These are phyloP conservation scores for Trematomus bernacchii DNA, from an alignment of 2,797 vertebrate genomes.

Conservation along the genomic window DNA sequence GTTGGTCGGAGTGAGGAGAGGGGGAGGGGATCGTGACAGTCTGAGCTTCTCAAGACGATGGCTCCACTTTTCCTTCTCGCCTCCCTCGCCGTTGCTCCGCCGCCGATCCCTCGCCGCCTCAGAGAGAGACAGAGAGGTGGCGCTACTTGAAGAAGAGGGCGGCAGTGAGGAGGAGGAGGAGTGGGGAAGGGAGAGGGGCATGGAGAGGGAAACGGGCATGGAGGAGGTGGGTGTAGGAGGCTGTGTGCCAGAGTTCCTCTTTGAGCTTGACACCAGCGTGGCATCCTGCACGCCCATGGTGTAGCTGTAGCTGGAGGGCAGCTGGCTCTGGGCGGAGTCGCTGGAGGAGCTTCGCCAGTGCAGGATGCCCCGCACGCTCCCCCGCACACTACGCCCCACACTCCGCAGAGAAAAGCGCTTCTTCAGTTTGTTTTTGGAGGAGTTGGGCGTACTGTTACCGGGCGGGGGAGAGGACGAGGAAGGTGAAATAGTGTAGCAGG, in stretches of 20 bases:
- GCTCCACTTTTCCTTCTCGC: constrained; percentile 91
- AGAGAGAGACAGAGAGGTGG: constrained; percentile 83
- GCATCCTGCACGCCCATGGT: constrained; percentile 84
- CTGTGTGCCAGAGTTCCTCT: constrained; percentile 79
- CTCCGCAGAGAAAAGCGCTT: constrained; percentile 93
- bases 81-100: constrained; percentile 86
- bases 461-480: constrained; percentile 76
- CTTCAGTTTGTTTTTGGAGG: constrained; percentile 91
- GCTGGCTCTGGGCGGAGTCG: constrained; percentile 74
- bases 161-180: constrained; percentile 87
- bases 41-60: constrained; percentile 91
- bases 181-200: constrained; percentile 85
- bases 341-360: constrained; percentile 91
- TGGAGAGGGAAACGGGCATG: constrained; percentile 84
- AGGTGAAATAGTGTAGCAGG: constrained; percentile 54
- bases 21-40: constrained; percentile 87
- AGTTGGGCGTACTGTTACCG: constrained; percentile 64
- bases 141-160: constrained; percentile 86
- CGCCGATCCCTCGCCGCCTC: constrained; percentile 82
- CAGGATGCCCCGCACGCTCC: constrained; percentile 91
- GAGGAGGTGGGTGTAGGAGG: constrained; percentile 78
- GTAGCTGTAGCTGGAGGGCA: constrained; percentile 88
- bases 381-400: constrained; percentile 91
- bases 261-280: constrained; percentile 60
- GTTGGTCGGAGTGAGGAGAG: constrained; percentile 53